These are phyloP conservation scores for Perdix hodgsoniae DNA, from an alignment of 2,797 vertebrate genomes.

Conservation along the genomic window DNA sequence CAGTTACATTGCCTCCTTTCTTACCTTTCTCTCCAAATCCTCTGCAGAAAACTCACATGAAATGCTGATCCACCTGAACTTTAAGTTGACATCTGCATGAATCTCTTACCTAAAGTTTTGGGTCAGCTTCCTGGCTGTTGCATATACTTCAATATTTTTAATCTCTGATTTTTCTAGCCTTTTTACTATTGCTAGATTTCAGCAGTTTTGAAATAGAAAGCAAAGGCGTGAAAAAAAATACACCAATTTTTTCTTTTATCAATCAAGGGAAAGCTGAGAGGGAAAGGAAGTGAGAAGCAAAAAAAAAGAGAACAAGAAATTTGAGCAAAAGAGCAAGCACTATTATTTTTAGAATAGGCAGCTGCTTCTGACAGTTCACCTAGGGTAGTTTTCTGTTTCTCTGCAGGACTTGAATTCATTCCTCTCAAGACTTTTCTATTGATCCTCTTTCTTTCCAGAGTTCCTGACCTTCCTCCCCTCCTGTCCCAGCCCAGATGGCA, in stretches of 20 bases:
- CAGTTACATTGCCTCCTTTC: not conserved
- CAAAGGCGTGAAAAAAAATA: not conserved
- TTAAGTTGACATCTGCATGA: conserved; percentile 33
- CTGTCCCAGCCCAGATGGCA: conserved; percentile 44
- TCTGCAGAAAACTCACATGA: conserved; percentile 3
- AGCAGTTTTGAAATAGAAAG: not conserved
- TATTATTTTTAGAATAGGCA: conserved; percentile 58
- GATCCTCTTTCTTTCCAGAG: conserved; percentile 49
- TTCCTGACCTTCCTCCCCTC: conserved; percentile 45
- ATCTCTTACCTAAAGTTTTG: conserved; percentile 33
- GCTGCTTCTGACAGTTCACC: conserved; percentile 34
- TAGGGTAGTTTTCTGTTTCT: conserved; percentile 46
- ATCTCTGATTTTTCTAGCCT: conserved; percentile 2
- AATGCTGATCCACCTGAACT: conserved; percentile 53
- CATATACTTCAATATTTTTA: conserved; percentile 30
- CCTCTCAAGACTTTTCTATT: conserved; percentile 47
- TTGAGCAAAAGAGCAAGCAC: conserved; percentile 20
- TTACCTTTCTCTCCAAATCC: not conserved
- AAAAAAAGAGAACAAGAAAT: not conserved
- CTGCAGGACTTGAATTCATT: conserved; percentile 9
- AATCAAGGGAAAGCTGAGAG: conserved; percentile 29
- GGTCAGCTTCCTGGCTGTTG: conserved; percentile 27
- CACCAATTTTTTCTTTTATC: not conserved
- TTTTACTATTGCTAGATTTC: conserved; percentile 25
- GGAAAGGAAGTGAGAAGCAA: conserved; percentile 2